phyloP scores from a whole-genome alignment of 2,888 invertebrate genomes.

The Cataglyphis livida region DNA sequence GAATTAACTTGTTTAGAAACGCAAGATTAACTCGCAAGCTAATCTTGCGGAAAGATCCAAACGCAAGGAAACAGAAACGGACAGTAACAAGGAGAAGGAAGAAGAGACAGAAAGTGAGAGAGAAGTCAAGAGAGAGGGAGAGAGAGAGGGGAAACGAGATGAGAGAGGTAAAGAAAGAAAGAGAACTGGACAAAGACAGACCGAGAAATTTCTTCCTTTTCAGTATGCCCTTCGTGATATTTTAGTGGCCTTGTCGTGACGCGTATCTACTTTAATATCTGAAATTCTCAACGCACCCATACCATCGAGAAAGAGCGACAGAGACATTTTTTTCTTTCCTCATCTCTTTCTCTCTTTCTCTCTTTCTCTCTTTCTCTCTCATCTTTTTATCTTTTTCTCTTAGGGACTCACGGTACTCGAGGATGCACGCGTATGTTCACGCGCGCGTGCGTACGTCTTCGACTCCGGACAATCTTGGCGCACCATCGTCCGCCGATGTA shows the following conservation, averaged over 20 bases:
- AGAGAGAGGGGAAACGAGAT: neutral
- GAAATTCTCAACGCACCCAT: slow-evolving; percentile 74
- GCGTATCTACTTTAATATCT: slow-evolving; percentile 75
- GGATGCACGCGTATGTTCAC: slow-evolving; percentile 33
- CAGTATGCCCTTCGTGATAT: slow-evolving; percentile 67
- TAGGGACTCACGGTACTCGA: neutral
- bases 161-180: neutral
- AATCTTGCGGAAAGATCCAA: slow-evolving; percentile 76
- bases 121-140: slow-evolving; percentile 24
- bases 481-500: slow-evolving; percentile 84
- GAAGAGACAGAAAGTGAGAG: slow-evolving; percentile 21
- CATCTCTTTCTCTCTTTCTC: slow-evolving; percentile 28
- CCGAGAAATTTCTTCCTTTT: slow-evolving; percentile 62
- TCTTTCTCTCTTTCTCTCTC: slow-evolving; percentile 43
- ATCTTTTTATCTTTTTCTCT: slow-evolving; percentile 39
- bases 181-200: slow-evolving; percentile 27
- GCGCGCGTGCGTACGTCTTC: slow-evolving; percentile 51
- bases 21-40: slow-evolving; percentile 59
- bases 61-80: slow-evolving; percentile 33
- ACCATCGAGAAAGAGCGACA: slow-evolving; percentile 61
- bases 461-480: slow-evolving; percentile 79
- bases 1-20: slow-evolving; percentile 80
- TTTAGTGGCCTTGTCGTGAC: slow-evolving; percentile 67
- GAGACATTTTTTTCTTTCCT: neutral
- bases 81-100: slow-evolving; percentile 12